Base-by-base conservation (phyloP, 2,797 vertebrate genomes). In the Pangasius macronema region DNA sequence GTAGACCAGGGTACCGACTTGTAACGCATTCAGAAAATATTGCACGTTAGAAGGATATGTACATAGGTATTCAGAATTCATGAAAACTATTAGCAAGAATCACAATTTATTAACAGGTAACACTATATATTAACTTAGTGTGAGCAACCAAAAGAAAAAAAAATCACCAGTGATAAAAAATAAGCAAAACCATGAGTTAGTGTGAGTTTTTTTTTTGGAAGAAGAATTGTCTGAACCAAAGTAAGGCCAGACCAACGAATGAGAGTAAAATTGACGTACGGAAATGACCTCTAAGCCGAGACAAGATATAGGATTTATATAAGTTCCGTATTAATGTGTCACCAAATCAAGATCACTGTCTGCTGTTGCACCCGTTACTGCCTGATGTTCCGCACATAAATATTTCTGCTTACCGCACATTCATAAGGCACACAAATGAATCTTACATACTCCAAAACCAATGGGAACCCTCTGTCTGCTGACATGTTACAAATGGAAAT, bases 11-110 rank as follows among this genome's bases (percentile, higher is more conserved):
- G n/a, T n/a, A n/a, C n/a, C n/a, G n/a, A n/a, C n/a, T n/a, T n/a
- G n/a, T n/a, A n/a, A n/a, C n/a, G 36, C 24, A 80, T 85, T 88
- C 86, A 88, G 30, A 90, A 84, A 61, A 61, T 61, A 39, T 81
- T 39, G 16, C 22, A 81, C 14, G 57, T 81, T 39, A 81, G 11
- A 20, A 55, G 51, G 18, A 33, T 57, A 59, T n/a, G 16, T 13
- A 20, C 42, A 75, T n/a, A 16, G 30, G n/a, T 42, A 73, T 79
- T 36, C 11, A 18, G 2, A 63, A 82, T n/a, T 11, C 53, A 82
- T 63, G 57, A 39, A 27, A 8, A 18, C 27, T 51, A 7, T 77
- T 53, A 75, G n/a, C 14, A 18, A 77, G 11, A 77, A 53, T 2
- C 3, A 65, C 16, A 24, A 42, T 24, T 11, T 18, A 30, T 33